Evolutionary conservation across 92 coral and sea anemone species (phyloP).

Genomic region (Palythoa grandis): DNA sequence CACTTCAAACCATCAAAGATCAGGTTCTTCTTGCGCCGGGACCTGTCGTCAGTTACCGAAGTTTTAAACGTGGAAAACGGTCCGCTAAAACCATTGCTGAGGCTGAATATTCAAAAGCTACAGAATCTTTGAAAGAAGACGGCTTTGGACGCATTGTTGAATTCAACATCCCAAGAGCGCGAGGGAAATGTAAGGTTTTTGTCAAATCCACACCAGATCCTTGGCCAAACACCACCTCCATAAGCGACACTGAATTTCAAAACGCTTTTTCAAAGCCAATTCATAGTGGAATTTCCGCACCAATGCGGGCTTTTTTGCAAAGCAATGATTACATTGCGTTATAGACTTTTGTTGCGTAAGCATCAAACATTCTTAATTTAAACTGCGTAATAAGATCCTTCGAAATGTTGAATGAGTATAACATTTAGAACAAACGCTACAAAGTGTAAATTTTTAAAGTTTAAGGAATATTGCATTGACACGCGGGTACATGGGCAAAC

Average conservation of each 20-base stretch:
- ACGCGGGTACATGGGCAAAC: conserved; percentile 9
- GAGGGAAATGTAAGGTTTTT: conserved; percentile 49
- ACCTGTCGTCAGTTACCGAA: conserved; percentile 19
- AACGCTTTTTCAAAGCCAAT: conserved; percentile 39
- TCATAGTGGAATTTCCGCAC: conserved; percentile 25
- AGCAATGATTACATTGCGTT: background rate
- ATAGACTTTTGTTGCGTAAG: background rate
- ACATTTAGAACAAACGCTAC: conserved; percentile 12
- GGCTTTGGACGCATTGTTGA: conserved; percentile 45
- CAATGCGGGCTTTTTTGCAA: conserved; percentile 7
- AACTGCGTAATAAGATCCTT: conserved; percentile 1
- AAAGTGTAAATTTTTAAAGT: background rate
- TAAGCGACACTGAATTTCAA: conserved; percentile 14
- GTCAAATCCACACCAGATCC: conserved; percentile 45
- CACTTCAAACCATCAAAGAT: conserved; percentile 1
- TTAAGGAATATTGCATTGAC: conserved; percentile 11
- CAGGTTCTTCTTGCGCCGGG: conserved; percentile 28
- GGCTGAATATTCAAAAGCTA: conserved; percentile 26
- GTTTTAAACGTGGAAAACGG: conserved; percentile 27
- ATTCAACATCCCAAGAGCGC: conserved; percentile 42
- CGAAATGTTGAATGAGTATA: background rate
- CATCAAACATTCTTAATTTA: conserved; percentile 7
- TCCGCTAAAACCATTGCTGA: conserved; percentile 19
- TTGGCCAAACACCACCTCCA: conserved; percentile 43
- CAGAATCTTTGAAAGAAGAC: conserved; percentile 20